Conservation (phyloP, 2,113 vertebrate species). For the Percina caprodes region DNA sequence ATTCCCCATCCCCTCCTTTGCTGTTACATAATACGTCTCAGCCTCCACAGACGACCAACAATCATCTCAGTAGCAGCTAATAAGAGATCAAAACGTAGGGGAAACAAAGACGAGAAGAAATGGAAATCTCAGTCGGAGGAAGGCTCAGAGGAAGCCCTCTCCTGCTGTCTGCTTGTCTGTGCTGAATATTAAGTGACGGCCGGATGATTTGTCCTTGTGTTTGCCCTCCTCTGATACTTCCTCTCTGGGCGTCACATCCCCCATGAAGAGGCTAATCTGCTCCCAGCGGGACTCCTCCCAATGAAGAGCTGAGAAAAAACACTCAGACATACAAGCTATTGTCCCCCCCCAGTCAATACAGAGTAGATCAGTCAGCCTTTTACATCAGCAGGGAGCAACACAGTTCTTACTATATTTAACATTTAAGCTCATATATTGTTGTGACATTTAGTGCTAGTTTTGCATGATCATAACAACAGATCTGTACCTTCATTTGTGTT, state of each 20-base stretch:
- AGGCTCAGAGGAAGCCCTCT: constrained; percentile 50
- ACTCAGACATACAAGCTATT: constrained; percentile 51
- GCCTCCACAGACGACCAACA: neutral
- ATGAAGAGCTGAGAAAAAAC: constrained; percentile 57
- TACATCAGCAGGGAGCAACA: neutral
- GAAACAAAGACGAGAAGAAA: constrained; percentile 24
- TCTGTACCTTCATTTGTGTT: neutral
- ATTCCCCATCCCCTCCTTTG: neutral
- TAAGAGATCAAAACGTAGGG: constrained; percentile 23
- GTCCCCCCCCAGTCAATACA: constrained; percentile 43
- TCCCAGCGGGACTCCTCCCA: constrained; percentile 62
- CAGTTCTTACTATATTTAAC: neutral
- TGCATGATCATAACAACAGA: neutral
- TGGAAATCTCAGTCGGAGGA: constrained; percentile 28
- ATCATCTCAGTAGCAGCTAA: neutral
- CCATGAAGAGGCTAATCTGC: constrained; percentile 79
- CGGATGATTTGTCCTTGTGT: constrained; percentile 74
- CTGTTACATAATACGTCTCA: neutral
- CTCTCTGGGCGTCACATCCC: constrained; percentile 72
- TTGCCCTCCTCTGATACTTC: constrained; percentile 77
- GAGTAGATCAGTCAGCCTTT: neutral
- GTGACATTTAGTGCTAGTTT: neutral
- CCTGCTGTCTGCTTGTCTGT: constrained; percentile 62
- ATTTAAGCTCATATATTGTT: too few species aligned
- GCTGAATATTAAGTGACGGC: constrained; percentile 70